Evolutionary conservation across 2,113 vertebrate genomes (phyloP), one percentile per base, ranked within the genome.

Genomic region (Tretioscincus oriximinensis): DNA sequence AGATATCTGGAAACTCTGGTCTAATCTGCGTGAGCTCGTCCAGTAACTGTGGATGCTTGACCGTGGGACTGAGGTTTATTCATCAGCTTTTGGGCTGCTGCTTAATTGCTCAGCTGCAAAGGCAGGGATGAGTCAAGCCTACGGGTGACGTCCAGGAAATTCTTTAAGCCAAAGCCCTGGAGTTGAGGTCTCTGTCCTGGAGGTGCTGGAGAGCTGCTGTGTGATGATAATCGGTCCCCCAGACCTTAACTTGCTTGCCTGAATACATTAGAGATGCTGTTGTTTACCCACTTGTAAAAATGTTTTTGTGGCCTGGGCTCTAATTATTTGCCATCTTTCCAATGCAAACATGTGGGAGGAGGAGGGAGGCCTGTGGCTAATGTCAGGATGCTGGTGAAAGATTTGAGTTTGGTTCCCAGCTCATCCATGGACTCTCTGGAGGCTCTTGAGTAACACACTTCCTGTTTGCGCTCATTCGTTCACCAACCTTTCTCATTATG

Each of bases 11-110:
- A 47, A 76, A 28, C 26, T 11, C 51, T 60, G 66, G 29, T 20
- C 66, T 64, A 76, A 60, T 21, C 20, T 45, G 26, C 45, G 16
- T 60, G 64, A 60, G 26, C 10, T 68, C 5, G 20, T 35, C 54
- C 51, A 31, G 10, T 21, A 24, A 60, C 60, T 75, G 35, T 76
- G 73, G 51, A 29, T 61, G 51, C 65, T 21, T 9, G 16, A 58
- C 63, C 24, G 70, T 81, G 80, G 65, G 73, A 76, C 28, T 81
- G 80, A 81, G 80, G 80, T 81, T 81, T 76, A 81, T 81, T n/a
- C 60, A 18, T 47, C 31, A 69, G 29, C 72, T 47, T 28, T 76
- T 69, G 72, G 64, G 65, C 51, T 76, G 65, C 18, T 81, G 65
- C 18, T 81, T 76, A 76, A 75, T 81, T 76, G 61, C 80, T 81